Percentiles rank a stretch among this genome's conserved stretches.
phyloP scores from a whole-genome alignment of 2,113 vertebrate species.

The Pelusios castaneus region DNA sequence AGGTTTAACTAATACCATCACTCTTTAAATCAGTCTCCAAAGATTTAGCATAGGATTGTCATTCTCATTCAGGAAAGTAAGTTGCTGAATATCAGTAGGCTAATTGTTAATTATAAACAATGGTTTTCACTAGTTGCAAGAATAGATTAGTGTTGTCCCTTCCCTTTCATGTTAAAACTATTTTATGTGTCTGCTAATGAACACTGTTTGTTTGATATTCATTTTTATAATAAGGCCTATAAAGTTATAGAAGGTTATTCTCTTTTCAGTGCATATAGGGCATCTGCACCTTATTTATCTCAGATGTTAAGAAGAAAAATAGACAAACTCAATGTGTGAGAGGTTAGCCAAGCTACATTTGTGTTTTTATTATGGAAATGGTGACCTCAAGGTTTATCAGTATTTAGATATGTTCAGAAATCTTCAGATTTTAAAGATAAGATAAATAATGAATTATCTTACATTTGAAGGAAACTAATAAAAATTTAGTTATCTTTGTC shows the following conservation, averaged over 20 bases:
- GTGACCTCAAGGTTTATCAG: background rate
- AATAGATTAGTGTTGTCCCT: background rate
- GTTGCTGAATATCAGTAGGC: background rate
- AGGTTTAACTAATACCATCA: background rate
- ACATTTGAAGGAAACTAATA: background rate
- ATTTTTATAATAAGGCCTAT: background rate
- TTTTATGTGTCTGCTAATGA: background rate
- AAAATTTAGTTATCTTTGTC: background rate
- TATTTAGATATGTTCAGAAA: background rate
- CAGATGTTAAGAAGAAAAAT: background rate
- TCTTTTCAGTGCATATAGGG: background rate
- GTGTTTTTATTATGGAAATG: background rate
- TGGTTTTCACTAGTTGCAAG: background rate
- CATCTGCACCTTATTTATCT: background rate
- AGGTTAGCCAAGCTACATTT: background rate
- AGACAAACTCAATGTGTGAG: background rate
- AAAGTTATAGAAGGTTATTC: background rate
- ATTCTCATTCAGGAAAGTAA: background rate
- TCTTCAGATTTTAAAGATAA: background rate
- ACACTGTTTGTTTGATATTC: conserved; percentile 1
- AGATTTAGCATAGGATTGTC: background rate
- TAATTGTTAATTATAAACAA: background rate
- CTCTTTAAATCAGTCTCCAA: background rate
- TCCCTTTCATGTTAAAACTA: conserved; percentile 41
- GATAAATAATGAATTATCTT: background rate